phyloP scores from a whole-genome alignment of 2,888 invertebrate species.

The Hypena proboscidalis region DNA sequence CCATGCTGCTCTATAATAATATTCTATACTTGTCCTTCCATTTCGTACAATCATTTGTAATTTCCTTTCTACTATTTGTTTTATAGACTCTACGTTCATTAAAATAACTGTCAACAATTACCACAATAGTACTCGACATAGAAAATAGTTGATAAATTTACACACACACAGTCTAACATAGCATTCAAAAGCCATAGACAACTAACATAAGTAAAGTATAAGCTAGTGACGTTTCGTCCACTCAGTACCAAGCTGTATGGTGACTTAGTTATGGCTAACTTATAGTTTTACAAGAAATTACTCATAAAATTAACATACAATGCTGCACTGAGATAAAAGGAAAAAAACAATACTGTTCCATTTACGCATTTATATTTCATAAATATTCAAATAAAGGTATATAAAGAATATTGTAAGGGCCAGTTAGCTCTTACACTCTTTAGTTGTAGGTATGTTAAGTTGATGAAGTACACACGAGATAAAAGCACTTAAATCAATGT shows the following conservation, averaged over 20 bases:
- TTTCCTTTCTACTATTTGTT: no score
- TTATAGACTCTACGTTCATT: no score
- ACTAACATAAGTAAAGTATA: background rate
- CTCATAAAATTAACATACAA: slow-evolving; percentile 1
- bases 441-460: no score
- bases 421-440: no score
- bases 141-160: background rate
- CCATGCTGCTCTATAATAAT: no score
- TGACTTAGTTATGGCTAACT: slow-evolving; percentile 8
- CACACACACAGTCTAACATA: no score
- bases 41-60: no score
- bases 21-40: no score
- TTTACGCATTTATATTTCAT: slow-evolving; percentile 1
- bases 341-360: background rate
- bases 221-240: slow-evolving; percentile 15
- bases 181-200: background rate
- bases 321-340: slow-evolving; percentile 3
- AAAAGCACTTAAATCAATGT: no score
- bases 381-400: background rate
- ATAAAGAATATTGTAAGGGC: no score
- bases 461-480: no score
- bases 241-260: slow-evolving; percentile 6
- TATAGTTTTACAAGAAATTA: background rate
- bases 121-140: background rate
- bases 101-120: background rate